These are phyloP conservation scores for Aphaenogaster floridana DNA, from an alignment of 1,140 invertebrate species.

Conservation along the genomic window DNA sequence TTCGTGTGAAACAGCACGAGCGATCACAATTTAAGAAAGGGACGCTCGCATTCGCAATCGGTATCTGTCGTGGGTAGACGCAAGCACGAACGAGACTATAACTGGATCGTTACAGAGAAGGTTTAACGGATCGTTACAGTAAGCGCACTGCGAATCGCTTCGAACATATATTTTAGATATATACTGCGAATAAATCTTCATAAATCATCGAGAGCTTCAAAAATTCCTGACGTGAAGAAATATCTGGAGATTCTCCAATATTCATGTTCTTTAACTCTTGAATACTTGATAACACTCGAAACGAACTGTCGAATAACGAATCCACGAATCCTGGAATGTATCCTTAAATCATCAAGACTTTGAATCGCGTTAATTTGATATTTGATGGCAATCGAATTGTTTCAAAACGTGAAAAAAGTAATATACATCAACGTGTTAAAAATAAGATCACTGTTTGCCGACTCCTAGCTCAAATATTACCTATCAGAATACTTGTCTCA, in stretches of 20 bases:
- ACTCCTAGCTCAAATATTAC: background rate
- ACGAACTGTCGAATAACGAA: background rate
- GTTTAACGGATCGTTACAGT: background rate
- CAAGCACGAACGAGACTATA: constrained; percentile 37
- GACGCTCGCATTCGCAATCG: constrained; percentile 30
- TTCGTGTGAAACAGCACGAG: constrained; percentile 55
- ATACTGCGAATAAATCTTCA: background rate
- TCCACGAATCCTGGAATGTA: background rate
- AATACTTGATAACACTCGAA: background rate
- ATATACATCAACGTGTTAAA: background rate
- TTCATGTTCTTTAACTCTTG: background rate
- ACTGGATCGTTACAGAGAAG: constrained; percentile 25
- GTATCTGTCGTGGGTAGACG: constrained; percentile 55
- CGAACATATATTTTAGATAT: background rate
- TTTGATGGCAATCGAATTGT: background rate
- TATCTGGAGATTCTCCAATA: background rate
- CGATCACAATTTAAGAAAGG: constrained; percentile 61
- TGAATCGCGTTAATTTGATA: background rate
- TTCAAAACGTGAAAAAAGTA: background rate
- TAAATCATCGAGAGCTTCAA: constrained; percentile 1
- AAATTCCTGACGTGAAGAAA: background rate
- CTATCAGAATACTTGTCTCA: background rate
- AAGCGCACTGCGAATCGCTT: background rate
- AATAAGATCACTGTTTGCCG: background rate
- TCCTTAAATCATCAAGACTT: background rate